Evolutionary conservation across 2,797 vertebrate species (phyloP).

Genomic region (Falco naumanni): DNA sequence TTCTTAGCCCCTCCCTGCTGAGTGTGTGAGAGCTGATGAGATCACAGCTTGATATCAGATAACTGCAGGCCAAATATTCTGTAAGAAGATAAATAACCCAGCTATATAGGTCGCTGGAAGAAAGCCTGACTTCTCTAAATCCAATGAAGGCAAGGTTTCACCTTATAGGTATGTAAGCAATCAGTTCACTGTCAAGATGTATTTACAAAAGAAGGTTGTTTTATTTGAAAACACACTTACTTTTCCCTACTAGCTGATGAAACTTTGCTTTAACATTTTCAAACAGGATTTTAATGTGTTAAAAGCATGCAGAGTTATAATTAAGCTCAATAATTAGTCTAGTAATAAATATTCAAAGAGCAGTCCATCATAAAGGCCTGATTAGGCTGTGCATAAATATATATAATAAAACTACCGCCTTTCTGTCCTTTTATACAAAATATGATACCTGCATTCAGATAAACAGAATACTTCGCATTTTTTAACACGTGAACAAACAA

Average conservation of each 20-base stretch:
- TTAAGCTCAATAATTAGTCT: slow-evolving; percentile 67
- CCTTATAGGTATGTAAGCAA: slow-evolving; percentile 16
- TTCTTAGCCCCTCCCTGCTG: slow-evolving; percentile 64
- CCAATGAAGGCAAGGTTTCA: not conserved
- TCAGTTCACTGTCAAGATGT: slow-evolving; percentile 20
- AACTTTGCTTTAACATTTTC: slow-evolving; percentile 40
- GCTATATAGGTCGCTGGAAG: slow-evolving; percentile 32
- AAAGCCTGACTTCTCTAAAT: not conserved
- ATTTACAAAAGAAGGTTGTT: slow-evolving; percentile 14
- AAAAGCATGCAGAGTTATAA: slow-evolving; percentile 56
- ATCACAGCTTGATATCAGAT: slow-evolving; percentile 63
- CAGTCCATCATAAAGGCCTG: slow-evolving; percentile 31
- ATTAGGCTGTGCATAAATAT: slow-evolving; percentile 40
- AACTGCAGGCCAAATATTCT: slow-evolving; percentile 62
- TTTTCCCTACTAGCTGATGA: not conserved
- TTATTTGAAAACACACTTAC: not conserved
- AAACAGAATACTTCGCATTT: slow-evolving; percentile 28
- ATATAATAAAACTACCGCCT: not conserved
- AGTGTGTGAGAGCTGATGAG: slow-evolving; percentile 61
- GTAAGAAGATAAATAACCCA: slow-evolving; percentile 51
- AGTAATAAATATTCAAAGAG: slow-evolving; percentile 71
- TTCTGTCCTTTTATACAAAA: slow-evolving; percentile 1
- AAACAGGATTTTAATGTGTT: slow-evolving; percentile 32
- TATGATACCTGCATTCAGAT: slow-evolving; percentile 4
- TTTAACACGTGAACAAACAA: slow-evolving; percentile 3